Evolutionary conservation across 2,797 vertebrate species (phyloP).

Genomic region (Trachurus trachurus): DNA sequence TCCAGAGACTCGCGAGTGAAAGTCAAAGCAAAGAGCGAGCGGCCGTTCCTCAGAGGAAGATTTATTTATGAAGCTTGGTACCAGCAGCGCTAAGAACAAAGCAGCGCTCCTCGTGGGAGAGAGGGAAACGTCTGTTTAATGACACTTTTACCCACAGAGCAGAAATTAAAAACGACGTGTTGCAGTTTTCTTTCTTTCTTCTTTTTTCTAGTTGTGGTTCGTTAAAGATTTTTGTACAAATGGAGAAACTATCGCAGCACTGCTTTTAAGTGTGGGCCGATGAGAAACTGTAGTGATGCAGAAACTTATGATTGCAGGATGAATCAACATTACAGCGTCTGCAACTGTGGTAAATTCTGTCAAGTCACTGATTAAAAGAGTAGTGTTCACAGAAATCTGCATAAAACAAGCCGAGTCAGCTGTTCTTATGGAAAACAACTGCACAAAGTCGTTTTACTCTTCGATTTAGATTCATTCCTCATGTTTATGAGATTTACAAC

Average conservation of each 20-base stretch:
- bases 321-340: too few relatives aligned
- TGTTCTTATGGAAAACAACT: too few relatives aligned
- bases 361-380: too few relatives aligned
- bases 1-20: constrained; percentile 2
- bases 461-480: too few relatives aligned
- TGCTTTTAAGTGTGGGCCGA: not conserved
- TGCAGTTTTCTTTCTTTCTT: too few relatives aligned
- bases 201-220: not conserved
- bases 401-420: too few relatives aligned
- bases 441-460: too few relatives aligned
- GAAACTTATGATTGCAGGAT: too few relatives aligned
- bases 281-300: not conserved
- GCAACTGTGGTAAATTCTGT: too few relatives aligned
- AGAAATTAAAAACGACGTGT: not conserved
- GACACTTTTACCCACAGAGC: not conserved
- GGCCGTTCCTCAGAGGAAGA: not conserved
- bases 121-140: not conserved
- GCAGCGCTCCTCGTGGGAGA: not conserved
- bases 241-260: too few relatives aligned
- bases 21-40: not conserved
- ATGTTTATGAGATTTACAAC: too few relatives aligned
- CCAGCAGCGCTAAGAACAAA: not conserved
- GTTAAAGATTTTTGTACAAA: not conserved
- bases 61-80: not conserved
- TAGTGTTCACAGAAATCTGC: too few relatives aligned